These are phyloP conservation scores for Ruditapes philippinarum DNA, from an alignment of 1,140 invertebrate species.

Conservation along the genomic window DNA sequence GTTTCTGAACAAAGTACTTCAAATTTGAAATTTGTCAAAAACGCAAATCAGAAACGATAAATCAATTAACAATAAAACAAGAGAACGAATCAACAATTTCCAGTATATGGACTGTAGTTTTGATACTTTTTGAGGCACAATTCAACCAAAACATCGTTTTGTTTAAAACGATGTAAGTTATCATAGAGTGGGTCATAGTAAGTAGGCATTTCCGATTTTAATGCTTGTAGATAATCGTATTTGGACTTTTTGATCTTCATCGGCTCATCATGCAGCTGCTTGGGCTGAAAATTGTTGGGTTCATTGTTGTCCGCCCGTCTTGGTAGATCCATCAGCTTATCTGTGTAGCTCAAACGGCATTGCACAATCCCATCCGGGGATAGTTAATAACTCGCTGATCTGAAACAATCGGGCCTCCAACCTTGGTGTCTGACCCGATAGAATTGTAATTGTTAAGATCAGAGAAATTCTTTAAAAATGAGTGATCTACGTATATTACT, in stretches of 20 bases:
- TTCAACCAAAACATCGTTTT: no score
- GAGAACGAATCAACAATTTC: no score
- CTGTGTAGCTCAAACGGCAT: not conserved
- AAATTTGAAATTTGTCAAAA: no score
- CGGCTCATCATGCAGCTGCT: not conserved
- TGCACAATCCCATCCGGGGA: constrained; percentile 23
- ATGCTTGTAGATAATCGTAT: not conserved
- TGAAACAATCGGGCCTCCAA: constrained; percentile 42
- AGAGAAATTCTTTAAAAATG: constrained; percentile 27
- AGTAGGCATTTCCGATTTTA: not conserved
- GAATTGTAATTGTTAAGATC: constrained; percentile 27
- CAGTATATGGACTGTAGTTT: no score
- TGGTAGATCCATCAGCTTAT: constrained; percentile 2
- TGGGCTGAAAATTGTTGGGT: no score
- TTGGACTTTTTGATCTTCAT: not conserved
- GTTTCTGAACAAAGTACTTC: no score
- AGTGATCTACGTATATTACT: constrained; percentile 26
- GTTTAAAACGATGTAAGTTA: no score
- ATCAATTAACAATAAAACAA: no score
- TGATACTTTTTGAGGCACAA: no score
- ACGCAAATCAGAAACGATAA: no score
- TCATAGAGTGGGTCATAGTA: not conserved
- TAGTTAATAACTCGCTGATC: constrained; percentile 33
- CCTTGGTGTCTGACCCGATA: constrained; percentile 19
- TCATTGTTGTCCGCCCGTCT: not conserved